phyloP scores from a whole-genome alignment of 1,140 invertebrate genomes.

The Drosophila parabipectinata region DNA sequence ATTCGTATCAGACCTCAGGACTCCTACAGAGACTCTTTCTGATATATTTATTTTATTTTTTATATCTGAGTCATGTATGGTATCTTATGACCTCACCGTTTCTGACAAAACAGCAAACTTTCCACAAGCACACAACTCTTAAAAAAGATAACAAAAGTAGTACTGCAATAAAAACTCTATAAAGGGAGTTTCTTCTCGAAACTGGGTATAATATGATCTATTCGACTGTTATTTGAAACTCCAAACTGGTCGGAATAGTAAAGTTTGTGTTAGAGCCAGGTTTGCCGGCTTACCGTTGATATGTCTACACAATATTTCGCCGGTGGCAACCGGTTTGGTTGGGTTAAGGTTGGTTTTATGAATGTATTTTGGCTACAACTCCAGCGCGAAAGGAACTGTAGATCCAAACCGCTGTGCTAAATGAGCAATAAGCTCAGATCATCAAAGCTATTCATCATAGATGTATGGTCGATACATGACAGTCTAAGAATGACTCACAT shows the following conservation, averaged over 20 bases:
- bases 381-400: conserved; percentile 2
- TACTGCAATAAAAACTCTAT: too few relatives aligned
- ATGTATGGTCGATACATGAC: conserved; percentile 36
- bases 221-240: background rate
- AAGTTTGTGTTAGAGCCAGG: too few relatives aligned
- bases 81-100: background rate
- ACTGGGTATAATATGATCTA: too few relatives aligned
- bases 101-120: background rate
- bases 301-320: conserved; percentile 11
- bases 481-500: conserved; percentile 22
- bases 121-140: too few relatives aligned
- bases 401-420: conserved; percentile 5
- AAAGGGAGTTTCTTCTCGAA: too few relatives aligned
- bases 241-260: background rate
- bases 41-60: too few relatives aligned
- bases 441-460: conserved; percentile 23
- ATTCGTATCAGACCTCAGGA: conserved; percentile 6
- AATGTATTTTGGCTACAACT: conserved; percentile 27
- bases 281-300: too few relatives aligned
- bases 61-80: background rate
- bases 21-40: background rate
- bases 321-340: conserved; percentile 39
- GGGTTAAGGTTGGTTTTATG: conserved; percentile 36
- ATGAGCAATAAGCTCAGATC: conserved; percentile 29
- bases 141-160: too few relatives aligned